Percentiles rank a stretch among this genome's conserved stretches.
phyloP scores from a whole-genome alignment of 2,888 invertebrate genomes.

The Aphidoletes aphidimyza region DNA sequence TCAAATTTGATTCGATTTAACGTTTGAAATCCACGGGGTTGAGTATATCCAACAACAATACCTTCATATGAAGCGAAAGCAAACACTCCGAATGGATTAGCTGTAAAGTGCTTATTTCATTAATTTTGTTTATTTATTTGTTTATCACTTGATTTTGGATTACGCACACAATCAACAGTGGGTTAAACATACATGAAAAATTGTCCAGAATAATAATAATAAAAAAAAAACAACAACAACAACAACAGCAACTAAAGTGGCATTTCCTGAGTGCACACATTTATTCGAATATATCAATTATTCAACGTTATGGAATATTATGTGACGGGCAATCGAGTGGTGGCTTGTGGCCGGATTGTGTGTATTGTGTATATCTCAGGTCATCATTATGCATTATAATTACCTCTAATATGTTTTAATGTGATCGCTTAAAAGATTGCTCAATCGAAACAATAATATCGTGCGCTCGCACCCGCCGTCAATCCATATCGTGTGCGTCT shows the following conservation, averaged over 20 bases:
- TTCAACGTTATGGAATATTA: no score
- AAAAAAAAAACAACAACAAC: neutral
- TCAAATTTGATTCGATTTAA: no score
- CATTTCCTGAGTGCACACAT: neutral
- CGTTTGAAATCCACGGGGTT: no score
- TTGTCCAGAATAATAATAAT: neutral
- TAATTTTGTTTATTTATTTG: neutral
- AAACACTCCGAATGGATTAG: neutral
- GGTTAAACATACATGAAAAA: neutral
- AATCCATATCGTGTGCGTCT: neutral
- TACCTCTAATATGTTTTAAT: constrained; percentile 20
- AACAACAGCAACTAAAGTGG: neutral
- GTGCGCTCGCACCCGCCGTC: neutral
- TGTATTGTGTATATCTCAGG: neutral
- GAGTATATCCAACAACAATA: no score
- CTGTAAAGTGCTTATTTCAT: neutral
- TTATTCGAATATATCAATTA: no score
- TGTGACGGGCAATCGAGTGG: no score
- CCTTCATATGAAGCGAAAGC: no score
- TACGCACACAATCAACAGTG: neutral
- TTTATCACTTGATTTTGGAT: neutral
- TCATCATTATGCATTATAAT: constrained; percentile 27
- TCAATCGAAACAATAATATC: neutral
- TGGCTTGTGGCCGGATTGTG: no score
- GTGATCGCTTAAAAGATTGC: constrained; percentile 14